phyloP scores from a whole-genome alignment of 2,113 vertebrate species.

The Ptilorrhoa leucosticta region DNA sequence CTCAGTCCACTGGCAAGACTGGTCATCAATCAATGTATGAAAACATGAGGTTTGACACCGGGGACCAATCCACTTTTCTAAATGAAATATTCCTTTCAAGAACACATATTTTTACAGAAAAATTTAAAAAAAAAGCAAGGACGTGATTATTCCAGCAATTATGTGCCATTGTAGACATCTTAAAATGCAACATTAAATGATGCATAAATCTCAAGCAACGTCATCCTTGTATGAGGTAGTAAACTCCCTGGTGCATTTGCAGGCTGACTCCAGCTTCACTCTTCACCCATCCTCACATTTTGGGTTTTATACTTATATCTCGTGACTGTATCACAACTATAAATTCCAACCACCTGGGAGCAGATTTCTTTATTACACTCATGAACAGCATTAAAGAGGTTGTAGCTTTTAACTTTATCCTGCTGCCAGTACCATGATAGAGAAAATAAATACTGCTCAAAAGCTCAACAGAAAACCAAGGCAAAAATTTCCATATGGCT shows the following conservation, averaged over 20 bases:
- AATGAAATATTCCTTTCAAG: not conserved
- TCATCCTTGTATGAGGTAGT: not conserved
- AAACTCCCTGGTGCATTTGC: not conserved
- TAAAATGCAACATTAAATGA: not conserved
- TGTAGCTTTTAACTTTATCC: not conserved
- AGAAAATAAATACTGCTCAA: not conserved
- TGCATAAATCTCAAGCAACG: not conserved
- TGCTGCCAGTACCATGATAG: not conserved
- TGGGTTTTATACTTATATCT: not conserved
- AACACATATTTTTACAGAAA: not conserved
- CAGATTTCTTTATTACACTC: not conserved
- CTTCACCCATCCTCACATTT: not conserved
- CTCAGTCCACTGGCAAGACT: not conserved
- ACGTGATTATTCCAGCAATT: accelerated
- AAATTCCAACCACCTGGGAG: not conserved
- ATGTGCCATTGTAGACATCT: not conserved
- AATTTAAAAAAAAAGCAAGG: not conserved
- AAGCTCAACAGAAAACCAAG: not conserved
- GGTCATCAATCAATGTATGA: not conserved
- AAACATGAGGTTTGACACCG: not conserved
- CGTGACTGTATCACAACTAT: not conserved
- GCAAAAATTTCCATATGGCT: not conserved
- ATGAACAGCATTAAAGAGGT: not conserved
- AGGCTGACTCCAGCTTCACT: not conserved
- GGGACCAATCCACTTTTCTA: not conserved